Base-by-base conservation (phyloP, 92 coral and sea anemone species). In the Palythoa grandiflora region DNA sequence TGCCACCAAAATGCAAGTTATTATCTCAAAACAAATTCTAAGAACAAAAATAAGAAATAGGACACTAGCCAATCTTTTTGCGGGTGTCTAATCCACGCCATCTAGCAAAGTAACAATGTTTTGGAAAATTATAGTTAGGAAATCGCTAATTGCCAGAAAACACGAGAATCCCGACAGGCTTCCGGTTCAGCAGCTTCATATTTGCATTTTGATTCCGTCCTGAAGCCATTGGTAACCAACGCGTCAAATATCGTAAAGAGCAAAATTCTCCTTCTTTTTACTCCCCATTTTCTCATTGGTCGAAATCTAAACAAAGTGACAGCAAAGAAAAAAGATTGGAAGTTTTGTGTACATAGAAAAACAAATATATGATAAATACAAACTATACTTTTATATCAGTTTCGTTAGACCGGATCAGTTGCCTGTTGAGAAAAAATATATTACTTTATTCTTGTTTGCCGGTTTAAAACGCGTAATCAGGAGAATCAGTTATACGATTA, bases 221-320 rank as follows among this genome's bases (percentile, higher is more conserved):
- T 36, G 75, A 65, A 81, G 6, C 76, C 75, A 81, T 47, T 81
- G 86, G 86, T 63, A 81, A 81, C 86, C 38, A 14, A 66, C 47
- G 66, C 86, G 63, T 81, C 86, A 81, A 81, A 81, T 66, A 66
- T 81, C 47, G 75, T 47, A 11, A 81, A 65, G 75, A 68, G 19
- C 61, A 66, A 81, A 81, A 60, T 65, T 40, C 20, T 44, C 40
- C 20, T 21, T 54, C 59, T 63, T 39, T 28, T 47, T 47, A 48
- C 66, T 81, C 40, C 2, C n/a, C 7, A 35, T 66, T 14, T 61
- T 52, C 61, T 81, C 75, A 81, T 81, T 81, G 86, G 86, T 81
- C 57, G 19, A 81, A 7, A 51, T 37, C 54, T 6, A 1, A 28
- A 47, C 35, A 21, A 81, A 81, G 38, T 81, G 86, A 81, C 86